These are phyloP conservation scores for Nicator chloris DNA, from an alignment of 2,113 vertebrate species.

Conservation along the genomic window DNA sequence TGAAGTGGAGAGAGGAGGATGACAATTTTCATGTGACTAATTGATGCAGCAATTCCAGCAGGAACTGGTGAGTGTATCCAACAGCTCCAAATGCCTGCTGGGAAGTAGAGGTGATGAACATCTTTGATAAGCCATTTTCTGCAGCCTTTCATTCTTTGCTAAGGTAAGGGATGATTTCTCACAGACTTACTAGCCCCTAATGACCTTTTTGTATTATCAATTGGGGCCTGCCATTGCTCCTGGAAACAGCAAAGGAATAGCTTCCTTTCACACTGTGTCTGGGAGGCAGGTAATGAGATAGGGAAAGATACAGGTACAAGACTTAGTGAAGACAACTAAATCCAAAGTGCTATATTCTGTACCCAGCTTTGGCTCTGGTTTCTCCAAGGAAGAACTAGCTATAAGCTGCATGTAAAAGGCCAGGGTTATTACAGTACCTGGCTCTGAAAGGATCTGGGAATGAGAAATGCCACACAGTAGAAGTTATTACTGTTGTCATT, in stretches of 20 bases:
- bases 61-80: neutral
- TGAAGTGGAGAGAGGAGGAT: neutral
- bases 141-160: neutral
- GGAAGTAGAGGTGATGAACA: conserved; percentile 36
- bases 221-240: neutral
- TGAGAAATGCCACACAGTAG: neutral
- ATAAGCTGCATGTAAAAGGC: neutral
- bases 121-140: conserved; percentile 43
- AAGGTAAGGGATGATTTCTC: conserved; percentile 4
- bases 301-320: neutral
- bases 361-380: neutral
- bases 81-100: neutral
- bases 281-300: neutral
- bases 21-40: neutral
- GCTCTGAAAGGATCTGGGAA: neutral
- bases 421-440: neutral
- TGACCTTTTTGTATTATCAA: neutral
- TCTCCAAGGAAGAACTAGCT: neutral
- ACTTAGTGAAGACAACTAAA: neutral
- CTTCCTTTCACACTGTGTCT: neutral
- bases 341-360: neutral
- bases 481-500: neutral
- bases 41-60: conserved; percentile 12
- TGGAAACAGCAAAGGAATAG: neutral
- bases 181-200: neutral